Base-by-base conservation (phyloP, 2,113 vertebrate genomes). In the Calyptommatus sinebrachiatus region DNA sequence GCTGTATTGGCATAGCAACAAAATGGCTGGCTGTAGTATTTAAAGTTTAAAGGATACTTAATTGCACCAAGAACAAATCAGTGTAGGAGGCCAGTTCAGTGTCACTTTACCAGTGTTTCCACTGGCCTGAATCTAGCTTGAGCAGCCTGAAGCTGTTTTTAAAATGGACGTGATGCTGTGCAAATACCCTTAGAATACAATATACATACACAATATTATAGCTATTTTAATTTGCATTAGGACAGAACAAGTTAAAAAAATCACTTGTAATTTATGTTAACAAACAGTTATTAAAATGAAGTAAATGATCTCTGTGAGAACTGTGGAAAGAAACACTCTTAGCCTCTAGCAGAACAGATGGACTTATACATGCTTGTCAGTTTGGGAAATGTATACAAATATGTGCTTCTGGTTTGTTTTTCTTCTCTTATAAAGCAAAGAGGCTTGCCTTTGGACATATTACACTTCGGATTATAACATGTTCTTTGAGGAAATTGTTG, bases 331-430 rank as follows among this genome's bases (percentile, higher is more conserved):
- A 86, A 79, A 53, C 35, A 81, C 24, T 46, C 85, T 28, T 57
- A 88, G 68, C 53, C 24, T 14, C 68, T 71, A 73, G 78, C 35
- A 82, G 41, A 88, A 85, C 80, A 83, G 50, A 46, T 83, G 78
- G 77, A 85, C 35, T 12, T 82, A 41, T 60, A 72, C 35, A 28
- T 82, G 29, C 20, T 69, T 85, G 29, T 84, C 48, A 76, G 21
- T 12, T 82, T 83, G 7, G 50, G 86, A 83, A 84, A 83, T 74
- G 84, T 83, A 88, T 2, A 61, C 28, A 86, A 81, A 81, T 61
- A 67, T 73, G 28, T 82, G 45, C 35, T 84, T 63, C 45, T 79
- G 60, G 28, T 80, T 85, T 20, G 67, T 26, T 79, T 82, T 78
- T 11, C 50, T 11, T 35, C 79, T 83, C 63, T 65, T 84, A 86